Conservation (phyloP, 2,113 vertebrate genomes). For the Blennius ocellaris region DNA sequence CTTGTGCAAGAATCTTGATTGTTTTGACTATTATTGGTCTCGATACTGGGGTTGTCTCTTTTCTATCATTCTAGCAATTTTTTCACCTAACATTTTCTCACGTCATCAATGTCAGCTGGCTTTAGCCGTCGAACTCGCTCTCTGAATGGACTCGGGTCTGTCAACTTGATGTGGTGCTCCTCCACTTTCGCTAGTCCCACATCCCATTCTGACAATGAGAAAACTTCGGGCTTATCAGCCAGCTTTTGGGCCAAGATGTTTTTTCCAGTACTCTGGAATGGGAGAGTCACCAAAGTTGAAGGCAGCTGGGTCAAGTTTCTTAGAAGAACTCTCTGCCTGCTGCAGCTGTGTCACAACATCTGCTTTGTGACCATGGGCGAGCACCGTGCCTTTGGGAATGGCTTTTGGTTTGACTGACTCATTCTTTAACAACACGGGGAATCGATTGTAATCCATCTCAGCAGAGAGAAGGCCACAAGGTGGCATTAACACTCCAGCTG, state of each 20-base stretch:
- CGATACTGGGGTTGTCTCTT: too few relatives aligned
- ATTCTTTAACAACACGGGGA: not conserved
- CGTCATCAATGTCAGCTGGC: not conserved
- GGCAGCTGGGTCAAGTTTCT: not conserved
- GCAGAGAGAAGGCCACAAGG: not conserved
- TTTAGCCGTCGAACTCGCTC: not conserved
- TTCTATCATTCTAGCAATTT: too few relatives aligned
- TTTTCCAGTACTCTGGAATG: not conserved
- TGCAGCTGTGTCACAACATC: not conserved
- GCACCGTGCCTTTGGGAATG: not conserved
- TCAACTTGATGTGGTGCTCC: not conserved
- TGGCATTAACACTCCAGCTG: not conserved
- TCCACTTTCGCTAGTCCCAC: not conserved
- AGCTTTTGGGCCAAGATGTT: not conserved
- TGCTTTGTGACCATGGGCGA: not conserved
- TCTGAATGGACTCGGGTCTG: not conserved
- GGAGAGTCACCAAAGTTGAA: not conserved
- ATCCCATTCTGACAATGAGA: not conserved
- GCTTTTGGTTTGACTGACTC: not conserved
- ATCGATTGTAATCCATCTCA: not conserved
- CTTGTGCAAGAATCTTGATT: too few relatives aligned
- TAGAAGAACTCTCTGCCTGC: fast-evolving
- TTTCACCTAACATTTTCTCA: too few relatives aligned
- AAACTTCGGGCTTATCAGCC: not conserved
- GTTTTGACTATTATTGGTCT: too few relatives aligned